Base-by-base conservation (phyloP, 2,113 vertebrate genomes). In the Micromys minutus region DNA sequence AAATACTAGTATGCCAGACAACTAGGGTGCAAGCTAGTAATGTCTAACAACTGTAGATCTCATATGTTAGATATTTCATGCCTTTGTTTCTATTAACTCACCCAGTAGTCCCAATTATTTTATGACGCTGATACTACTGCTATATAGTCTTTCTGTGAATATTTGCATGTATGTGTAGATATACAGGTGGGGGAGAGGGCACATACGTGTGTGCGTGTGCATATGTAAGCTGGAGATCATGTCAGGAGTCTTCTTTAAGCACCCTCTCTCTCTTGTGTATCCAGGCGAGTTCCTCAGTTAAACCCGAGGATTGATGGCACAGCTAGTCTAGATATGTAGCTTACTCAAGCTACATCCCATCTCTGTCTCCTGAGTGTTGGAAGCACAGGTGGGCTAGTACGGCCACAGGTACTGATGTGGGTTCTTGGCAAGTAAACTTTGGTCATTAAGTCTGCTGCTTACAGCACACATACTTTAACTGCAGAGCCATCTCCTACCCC, bases 151-250 rank as follows among this genome's bases (percentile, higher is more conserved):
- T 31, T 55, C 8, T 36, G 10, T 65, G 39, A 34, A 47, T 65
- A 55, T 45, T 29, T 84, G 12, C 5, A 12, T 65, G 26, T 59
- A 5, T 47, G 39, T 84, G 7, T 45, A 26, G 1, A 45, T 63
- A 26, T 61, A 45, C 15, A 84, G 13, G 16, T 19, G 15, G 61
- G 80, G n/a, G 57, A 42, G 55, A 21, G 39, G 4, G 1, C 15
- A 7, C 15, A 29, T 8, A 42, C 7, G 22, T 2, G 3, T 6
- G 5, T 34, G n/a, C n/a, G 9, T 34, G 16, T 45, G 39, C 1
- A 34, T 16, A 6, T 47, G 59, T 16, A 85, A 65, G 13, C 81
- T 63, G 19, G 2, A 31, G 39, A 29, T 4, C 1, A 2, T 63
- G 15, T 12, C 26, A 84, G 24, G 24, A 45, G 29, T 85, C 39